phyloP scores from a whole-genome alignment of 2,797 vertebrate species.

The Sciurus carolinensis region DNA sequence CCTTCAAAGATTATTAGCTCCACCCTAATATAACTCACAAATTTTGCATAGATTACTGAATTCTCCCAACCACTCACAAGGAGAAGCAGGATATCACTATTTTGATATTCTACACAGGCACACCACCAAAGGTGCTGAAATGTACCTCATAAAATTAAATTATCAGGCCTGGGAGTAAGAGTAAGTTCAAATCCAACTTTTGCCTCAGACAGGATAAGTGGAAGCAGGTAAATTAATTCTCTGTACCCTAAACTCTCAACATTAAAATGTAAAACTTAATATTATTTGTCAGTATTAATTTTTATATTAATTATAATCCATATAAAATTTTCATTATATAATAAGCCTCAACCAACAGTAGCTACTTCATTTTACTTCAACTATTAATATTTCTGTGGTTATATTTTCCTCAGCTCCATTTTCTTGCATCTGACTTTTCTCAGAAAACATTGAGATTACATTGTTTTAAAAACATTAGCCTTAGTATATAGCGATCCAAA shows the following conservation, averaged over 20 bases:
- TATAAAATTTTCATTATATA: background rate
- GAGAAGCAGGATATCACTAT: background rate
- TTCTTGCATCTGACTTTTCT: background rate
- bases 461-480: background rate
- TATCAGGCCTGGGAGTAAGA: background rate
- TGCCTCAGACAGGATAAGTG: background rate
- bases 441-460: background rate
- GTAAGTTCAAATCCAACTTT: conserved; percentile 27
- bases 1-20: background rate
- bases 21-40: background rate
- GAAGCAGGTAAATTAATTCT: conserved; percentile 48
- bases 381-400: background rate
- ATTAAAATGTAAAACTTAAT: background rate
- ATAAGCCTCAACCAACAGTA: background rate
- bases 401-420: background rate
- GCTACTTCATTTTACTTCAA: background rate
- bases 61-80: background rate
- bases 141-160: background rate
- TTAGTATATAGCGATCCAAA: background rate
- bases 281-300: background rate
- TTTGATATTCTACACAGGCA: background rate
- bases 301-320: background rate
- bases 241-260: background rate
- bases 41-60: background rate
- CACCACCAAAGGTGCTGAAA: background rate